Conservation (phyloP, 2,797 vertebrate species). For the Helarctos malayanus region DNA sequence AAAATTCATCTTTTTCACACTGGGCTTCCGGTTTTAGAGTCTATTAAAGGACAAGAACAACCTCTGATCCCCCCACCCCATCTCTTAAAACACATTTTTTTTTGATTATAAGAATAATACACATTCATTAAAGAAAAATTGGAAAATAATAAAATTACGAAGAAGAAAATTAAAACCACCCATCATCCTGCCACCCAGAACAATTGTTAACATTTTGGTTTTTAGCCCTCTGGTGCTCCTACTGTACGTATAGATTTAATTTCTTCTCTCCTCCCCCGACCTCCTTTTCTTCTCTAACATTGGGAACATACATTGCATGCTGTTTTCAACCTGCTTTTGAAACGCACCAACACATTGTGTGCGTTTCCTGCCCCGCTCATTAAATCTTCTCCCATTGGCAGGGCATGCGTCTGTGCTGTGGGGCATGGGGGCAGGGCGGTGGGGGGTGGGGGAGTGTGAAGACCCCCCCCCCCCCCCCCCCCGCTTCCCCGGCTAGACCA, state of each 20-base stretch:
- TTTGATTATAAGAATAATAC: constrained; percentile 80
- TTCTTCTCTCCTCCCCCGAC: neutral
- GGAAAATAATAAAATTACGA: constrained; percentile 83
- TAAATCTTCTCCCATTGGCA: neutral
- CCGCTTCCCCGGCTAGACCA: neutral
- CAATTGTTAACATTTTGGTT: neutral
- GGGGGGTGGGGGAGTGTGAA: rapidly evolving
- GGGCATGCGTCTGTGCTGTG: rapidly evolving
- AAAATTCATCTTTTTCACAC: neutral
- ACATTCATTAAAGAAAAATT: constrained; percentile 81
- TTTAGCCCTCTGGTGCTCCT: neutral
- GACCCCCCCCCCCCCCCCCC: rapidly evolving
- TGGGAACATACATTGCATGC: neutral
- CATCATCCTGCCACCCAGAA: constrained; percentile 79
- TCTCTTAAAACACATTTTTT: constrained; percentile 75
- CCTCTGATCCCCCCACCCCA: neutral
- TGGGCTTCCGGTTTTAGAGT: constrained; percentile 25
- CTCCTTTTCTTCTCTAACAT: neutral
- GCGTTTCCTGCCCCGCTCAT: neutral
- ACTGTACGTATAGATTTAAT: neutral
- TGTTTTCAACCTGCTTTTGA: constrained; percentile 9
- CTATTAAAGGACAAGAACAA: constrained; percentile 26
- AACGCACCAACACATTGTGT: neutral
- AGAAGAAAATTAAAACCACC: constrained; percentile 83
- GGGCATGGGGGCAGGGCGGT: no score